These are phyloP conservation scores for Sula dactylatra DNA, from an alignment of 2,113 vertebrate species.

Conservation along the genomic window DNA sequence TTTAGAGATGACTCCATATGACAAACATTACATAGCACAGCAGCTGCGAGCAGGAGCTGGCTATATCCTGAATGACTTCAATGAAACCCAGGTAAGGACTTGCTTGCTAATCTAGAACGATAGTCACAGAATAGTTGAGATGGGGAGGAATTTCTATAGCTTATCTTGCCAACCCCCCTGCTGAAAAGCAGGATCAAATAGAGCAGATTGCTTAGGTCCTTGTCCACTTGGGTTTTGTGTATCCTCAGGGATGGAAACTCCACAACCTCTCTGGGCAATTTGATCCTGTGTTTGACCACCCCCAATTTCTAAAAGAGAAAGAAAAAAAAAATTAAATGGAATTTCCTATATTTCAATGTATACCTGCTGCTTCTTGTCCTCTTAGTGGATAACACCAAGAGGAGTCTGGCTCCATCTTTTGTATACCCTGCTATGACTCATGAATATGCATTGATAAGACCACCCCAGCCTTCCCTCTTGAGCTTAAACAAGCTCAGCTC, in stretches of 20 bases:
- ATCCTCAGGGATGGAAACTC: neutral
- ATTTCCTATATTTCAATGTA: neutral
- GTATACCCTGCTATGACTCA: neutral
- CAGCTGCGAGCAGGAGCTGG: constrained; percentile 92
- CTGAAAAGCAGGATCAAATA: neutral
- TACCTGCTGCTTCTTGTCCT: neutral
- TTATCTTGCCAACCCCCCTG: neutral
- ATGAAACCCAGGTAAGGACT: constrained; percentile 88
- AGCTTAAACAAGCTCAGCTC: neutral
- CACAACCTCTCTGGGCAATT: neutral
- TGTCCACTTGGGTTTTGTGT: neutral
- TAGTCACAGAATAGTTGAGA: neutral
- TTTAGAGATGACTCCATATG: constrained; percentile 84
- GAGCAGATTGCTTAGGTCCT: neutral
- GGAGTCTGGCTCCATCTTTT: neutral
- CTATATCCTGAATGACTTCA: constrained; percentile 91
- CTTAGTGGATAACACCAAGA: neutral
- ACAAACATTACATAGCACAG: constrained; percentile 84
- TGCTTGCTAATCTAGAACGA: neutral
- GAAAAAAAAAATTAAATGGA: neutral
- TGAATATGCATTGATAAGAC: neutral
- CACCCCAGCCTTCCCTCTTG: neutral
- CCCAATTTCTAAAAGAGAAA: neutral
- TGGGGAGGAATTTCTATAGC: neutral
- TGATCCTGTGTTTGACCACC: neutral